These are phyloP conservation scores for Ellobius talpinus DNA, from an alignment of 2,113 vertebrate species.

Conservation along the genomic window DNA sequence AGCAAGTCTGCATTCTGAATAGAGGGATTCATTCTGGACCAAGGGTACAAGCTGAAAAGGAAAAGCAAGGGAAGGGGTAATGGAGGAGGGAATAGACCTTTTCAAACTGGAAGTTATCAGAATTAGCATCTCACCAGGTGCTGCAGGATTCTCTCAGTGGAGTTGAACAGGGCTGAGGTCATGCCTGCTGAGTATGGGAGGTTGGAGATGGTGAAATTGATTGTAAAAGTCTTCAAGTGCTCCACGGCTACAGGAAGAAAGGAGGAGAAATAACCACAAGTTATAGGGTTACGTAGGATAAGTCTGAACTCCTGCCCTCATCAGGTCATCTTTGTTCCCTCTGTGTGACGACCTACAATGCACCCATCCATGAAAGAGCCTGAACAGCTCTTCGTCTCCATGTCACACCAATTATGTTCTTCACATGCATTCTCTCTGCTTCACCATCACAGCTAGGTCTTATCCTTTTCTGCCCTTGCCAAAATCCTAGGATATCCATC, in stretches of 20 bases:
- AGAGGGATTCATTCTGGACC: no score
- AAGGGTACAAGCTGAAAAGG: no score
- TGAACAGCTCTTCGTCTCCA: background rate
- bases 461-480: background rate
- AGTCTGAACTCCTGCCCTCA: background rate
- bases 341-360: accelerated
- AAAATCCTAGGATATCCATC: background rate
- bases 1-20: no score
- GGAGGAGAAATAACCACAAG: accelerated
- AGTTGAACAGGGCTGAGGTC: no score
- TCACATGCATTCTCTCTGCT: background rate
- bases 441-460: background rate
- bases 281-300: background rate
- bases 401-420: background rate
- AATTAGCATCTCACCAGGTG: no score
- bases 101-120: no score
- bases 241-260: background rate
- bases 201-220: no score
- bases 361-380: background rate
- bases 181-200: no score
- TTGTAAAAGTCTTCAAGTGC: background rate
- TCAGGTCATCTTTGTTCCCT: background rate
- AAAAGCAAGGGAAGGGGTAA: no score
- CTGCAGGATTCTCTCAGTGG: no score
- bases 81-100: no score